phyloP scores from a whole-genome alignment of 2,888 invertebrate genomes.

The Hecatera dysodea region DNA sequence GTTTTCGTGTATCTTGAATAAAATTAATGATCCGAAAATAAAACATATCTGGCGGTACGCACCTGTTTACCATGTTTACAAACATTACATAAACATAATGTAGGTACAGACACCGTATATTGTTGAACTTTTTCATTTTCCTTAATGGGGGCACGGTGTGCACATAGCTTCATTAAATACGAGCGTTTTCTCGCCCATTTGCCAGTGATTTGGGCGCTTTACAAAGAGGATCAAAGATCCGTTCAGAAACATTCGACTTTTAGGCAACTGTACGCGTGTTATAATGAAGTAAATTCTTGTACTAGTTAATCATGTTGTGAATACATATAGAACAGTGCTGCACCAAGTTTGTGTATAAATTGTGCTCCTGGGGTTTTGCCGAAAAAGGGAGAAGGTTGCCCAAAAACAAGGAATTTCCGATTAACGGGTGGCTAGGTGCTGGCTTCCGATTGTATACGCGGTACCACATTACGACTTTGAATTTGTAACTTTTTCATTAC shows the following conservation, averaged over 20 bases:
- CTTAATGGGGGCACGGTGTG: conserved; percentile 30
- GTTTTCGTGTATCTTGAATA: not conserved
- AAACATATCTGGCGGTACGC: not conserved
- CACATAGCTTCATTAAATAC: conserved; percentile 51
- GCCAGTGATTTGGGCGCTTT: conserved; percentile 25
- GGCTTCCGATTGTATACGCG: conserved; percentile 47
- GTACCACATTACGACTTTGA: conserved; percentile 50
- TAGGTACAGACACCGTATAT: conserved; percentile 29
- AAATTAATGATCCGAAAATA: not conserved
- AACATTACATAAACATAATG: conserved; percentile 5
- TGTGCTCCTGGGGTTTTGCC: conserved; percentile 65
- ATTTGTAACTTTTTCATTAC: conserved; percentile 43
- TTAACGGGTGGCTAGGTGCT: conserved; percentile 34
- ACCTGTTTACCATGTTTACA: not conserved
- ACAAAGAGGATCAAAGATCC: conserved; percentile 53
- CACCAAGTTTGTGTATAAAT: conserved; percentile 73
- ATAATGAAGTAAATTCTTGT: conserved; percentile 66
- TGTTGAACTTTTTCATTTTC: conserved; percentile 42
- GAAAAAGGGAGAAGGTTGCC: conserved; percentile 58
- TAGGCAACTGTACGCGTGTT: conserved; percentile 48
- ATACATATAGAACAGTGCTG: conserved; percentile 47
- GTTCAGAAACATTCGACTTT: conserved; percentile 51
- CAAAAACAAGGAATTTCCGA: conserved; percentile 67
- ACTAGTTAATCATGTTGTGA: conserved; percentile 52
- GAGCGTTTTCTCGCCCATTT: conserved; percentile 46